Evolutionary conservation across 1,140 invertebrate species (phyloP).

Genomic region (Diorhabda sublineata): DNA sequence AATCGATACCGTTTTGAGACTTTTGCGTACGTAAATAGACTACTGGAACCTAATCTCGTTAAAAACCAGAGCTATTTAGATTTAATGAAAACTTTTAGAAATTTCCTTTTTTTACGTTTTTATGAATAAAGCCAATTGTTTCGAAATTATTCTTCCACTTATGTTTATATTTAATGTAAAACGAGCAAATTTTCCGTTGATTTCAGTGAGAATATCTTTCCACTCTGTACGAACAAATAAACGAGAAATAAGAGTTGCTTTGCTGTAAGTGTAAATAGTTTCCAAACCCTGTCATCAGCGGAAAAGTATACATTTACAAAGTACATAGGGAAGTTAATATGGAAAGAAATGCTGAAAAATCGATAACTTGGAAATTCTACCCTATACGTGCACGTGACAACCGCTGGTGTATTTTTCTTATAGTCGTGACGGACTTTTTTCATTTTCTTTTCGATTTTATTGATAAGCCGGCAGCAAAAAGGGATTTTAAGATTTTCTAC

Average conservation of each 20-base stretch:
- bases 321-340: neutral
- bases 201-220: neutral
- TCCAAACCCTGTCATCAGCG: neutral
- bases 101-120: too few relatives aligned
- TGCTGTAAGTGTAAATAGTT: neutral
- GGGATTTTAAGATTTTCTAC: neutral
- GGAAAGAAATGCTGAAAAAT: neutral
- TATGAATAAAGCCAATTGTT: too few relatives aligned
- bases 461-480: slow-evolving; percentile 1
- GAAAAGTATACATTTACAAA: neutral
- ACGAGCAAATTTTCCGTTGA: too few relatives aligned
- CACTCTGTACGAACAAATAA: neutral
- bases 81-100: too few relatives aligned
- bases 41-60: too few relatives aligned
- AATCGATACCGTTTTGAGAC: too few relatives aligned
- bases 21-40: too few relatives aligned
- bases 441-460: neutral
- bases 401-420: neutral
- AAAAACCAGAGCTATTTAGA: too few relatives aligned
- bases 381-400: slow-evolving; percentile 1
- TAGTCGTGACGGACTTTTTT: neutral
- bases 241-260: neutral
- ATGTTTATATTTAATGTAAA: too few relatives aligned
- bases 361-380: neutral
- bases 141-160: too few relatives aligned